A percentile compares a stretch with the other conserved stretches of the same genome.
These are phyloP conservation scores for Ridgeia piscesae DNA, from an alignment of 1,140 invertebrate genomes.

Conservation along the genomic window DNA sequence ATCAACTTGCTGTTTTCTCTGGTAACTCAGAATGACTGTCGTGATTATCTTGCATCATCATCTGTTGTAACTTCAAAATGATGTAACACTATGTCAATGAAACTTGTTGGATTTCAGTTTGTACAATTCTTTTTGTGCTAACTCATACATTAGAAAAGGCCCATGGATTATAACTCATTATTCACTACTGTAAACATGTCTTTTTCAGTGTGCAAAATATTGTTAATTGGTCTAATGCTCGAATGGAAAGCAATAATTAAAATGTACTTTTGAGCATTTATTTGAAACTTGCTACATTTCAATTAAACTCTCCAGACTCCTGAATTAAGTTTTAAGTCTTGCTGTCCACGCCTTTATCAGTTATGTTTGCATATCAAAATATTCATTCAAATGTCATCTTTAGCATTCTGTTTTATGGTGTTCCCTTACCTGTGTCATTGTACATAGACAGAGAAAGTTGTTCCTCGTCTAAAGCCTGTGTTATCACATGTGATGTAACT, in stretches of 20 bases:
- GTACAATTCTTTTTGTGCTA: conserved; percentile 4
- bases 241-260: too few species aligned
- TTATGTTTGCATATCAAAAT: conserved; percentile 6
- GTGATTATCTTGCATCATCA: not conserved
- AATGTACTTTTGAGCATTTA: too few species aligned
- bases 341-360: not conserved
- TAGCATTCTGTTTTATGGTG: not conserved
- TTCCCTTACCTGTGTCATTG: too few species aligned
- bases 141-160: conserved; percentile 1
- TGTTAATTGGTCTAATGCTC: too few species aligned
- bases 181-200: not conserved
- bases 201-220: too few species aligned
- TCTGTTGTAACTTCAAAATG: not conserved
- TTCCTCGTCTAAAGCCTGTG: not conserved
- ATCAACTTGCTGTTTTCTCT: not conserved
- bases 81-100: not conserved
- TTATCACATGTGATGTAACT: not conserved
- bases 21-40: not conserved
- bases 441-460: too few species aligned
- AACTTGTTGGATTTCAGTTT: not conserved
- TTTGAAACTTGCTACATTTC: too few species aligned
- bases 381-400: not conserved
- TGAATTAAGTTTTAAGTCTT: too few species aligned
- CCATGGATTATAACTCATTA: too few species aligned
- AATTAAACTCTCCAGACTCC: too few species aligned